Conservation (phyloP, 2,113 vertebrate species). For the Peromyscus californicus region DNA sequence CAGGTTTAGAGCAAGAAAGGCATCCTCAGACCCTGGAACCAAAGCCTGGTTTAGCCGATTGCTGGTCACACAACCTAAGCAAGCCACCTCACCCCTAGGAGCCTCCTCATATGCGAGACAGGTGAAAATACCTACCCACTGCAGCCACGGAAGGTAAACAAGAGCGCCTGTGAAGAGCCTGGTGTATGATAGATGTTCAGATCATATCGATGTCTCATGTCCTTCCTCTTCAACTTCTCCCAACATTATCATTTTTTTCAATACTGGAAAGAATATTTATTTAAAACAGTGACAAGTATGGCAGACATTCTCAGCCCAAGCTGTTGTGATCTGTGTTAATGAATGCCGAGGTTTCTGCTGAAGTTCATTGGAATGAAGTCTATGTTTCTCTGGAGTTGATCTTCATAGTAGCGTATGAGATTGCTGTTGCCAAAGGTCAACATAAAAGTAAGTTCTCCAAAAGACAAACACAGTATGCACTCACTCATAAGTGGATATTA, state of each 20-base stretch:
- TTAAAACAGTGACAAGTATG: not conserved
- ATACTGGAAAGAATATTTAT: not conserved
- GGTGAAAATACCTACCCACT: not conserved
- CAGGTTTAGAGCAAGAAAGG: not conserved
- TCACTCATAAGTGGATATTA: too few relatives aligned
- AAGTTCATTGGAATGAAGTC: not conserved
- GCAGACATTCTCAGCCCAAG: not conserved
- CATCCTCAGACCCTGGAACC: not conserved
- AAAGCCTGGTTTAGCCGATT: not conserved
- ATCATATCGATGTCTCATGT: not conserved
- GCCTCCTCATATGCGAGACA: not conserved
- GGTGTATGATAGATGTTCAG: not conserved
- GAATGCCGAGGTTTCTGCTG: not conserved
- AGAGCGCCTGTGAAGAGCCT: not conserved
- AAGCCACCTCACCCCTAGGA: not conserved
- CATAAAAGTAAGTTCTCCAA: constrained; percentile 35
- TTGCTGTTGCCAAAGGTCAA: not conserved
- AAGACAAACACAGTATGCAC: not conserved
- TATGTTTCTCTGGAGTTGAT: not conserved
- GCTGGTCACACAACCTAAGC: not conserved
- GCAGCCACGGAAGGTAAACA: not conserved
- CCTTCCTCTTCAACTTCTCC: not conserved
- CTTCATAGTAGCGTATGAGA: not conserved
- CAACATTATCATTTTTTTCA: too few relatives aligned
- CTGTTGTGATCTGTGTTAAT: not conserved